Base-by-base conservation (phyloP, 2,113 vertebrate species). In the Osmerus mordax region DNA sequence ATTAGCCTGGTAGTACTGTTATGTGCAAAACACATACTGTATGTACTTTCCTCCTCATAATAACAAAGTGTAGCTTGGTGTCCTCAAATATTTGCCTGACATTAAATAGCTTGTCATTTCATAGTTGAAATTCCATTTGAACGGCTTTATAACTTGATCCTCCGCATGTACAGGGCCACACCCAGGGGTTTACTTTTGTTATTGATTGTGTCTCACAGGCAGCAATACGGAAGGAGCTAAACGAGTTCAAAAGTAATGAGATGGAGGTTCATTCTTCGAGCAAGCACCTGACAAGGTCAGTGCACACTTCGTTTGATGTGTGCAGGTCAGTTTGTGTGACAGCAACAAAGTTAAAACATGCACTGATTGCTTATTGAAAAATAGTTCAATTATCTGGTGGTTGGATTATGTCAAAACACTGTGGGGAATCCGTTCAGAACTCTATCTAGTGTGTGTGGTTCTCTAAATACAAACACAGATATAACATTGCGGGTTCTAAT, bases 191-290 rank as follows among this genome's bases (percentile, higher is more conserved):
- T 11, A 0, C 18, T 60, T 16, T 55, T 23, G n/a, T 60, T 74
- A 59, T 78, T 29, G 16, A 73, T 82, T 66, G 14, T 69, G 18
- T 3, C 59, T 62, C 1, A 3, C 88, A 99, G 97, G 97, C 97
- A 65, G 96, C 97, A 14, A 99, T 99, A 87, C 94, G 97, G 60
- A 99, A 99, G 78, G 97, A 99, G 87, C 92, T 99, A 75, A 99
- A 99, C 13, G 97, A 99, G 79, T 99, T 98, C 91, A 99, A 99
- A 79, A 99, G 96, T 67, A 97, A 95, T 0, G 97, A 99, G 88
- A 99, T 99, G 97, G 96, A 99, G 85, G 97, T 99, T 28, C 97
- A 99, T 21, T 94, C 96, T 4, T 97, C 96, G 0, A 99, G 97
- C 95, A 98, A 96, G 86, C 97, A 99, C 80, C 91, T 99, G 92